phyloP scores from a whole-genome alignment of 2,797 vertebrate genomes.

The Argya squamiceps region DNA sequence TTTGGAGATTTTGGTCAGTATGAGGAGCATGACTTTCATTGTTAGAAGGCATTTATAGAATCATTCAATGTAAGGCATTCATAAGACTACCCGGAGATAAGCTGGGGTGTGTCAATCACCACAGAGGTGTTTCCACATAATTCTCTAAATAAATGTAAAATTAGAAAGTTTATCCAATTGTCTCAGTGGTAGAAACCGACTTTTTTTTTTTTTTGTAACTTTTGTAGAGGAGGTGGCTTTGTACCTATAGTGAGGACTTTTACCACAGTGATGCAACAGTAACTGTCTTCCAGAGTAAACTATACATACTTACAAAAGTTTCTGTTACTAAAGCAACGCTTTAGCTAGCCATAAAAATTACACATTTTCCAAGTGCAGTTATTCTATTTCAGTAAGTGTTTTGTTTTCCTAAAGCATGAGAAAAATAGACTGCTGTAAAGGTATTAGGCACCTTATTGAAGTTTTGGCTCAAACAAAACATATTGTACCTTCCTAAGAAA shows the following conservation, averaged over 20 bases:
- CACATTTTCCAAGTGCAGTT: not conserved
- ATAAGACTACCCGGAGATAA: not conserved
- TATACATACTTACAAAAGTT: not conserved
- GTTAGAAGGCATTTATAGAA: not conserved
- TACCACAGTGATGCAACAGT: not conserved
- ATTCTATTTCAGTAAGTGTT: not conserved
- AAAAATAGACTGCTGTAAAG: not conserved
- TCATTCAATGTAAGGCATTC: not conserved
- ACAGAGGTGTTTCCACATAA: not conserved
- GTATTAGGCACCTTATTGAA: not conserved
- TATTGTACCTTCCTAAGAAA: not conserved
- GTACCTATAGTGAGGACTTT: not conserved
- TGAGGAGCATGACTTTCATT: not conserved
- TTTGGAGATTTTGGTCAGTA: not conserved
- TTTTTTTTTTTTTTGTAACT: not conserved
- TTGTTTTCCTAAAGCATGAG: not conserved
- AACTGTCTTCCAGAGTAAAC: not conserved
- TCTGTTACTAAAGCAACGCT: not conserved
- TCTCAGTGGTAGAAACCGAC: not conserved
- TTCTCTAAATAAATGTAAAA: not conserved
- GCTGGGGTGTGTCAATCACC: not conserved
- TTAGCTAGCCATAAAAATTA: not conserved
- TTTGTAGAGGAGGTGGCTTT: not conserved
- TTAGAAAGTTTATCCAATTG: not conserved
- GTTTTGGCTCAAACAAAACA: not conserved